phyloP scores from a whole-genome alignment of 2,113 vertebrate species.

The Antigone vipio region DNA sequence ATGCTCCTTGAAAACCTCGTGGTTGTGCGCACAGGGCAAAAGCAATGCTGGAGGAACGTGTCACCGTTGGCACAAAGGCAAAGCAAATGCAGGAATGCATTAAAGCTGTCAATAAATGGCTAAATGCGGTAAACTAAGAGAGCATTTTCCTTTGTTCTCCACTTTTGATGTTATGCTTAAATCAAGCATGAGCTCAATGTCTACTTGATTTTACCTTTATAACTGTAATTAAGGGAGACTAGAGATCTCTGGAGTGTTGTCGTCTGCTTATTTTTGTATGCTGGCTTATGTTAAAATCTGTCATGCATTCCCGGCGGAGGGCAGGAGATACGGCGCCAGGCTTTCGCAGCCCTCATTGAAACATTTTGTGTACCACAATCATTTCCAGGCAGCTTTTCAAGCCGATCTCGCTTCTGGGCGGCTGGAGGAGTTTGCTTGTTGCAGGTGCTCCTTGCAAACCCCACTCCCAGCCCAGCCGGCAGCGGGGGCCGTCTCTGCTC shows the following conservation, averaged over 20 bases:
- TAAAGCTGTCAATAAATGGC: not conserved
- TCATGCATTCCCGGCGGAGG: not conserved
- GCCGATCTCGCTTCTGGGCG: not conserved
- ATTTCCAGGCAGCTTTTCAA: not conserved
- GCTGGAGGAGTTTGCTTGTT: not conserved
- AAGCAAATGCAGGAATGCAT: not conserved
- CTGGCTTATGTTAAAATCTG: not conserved
- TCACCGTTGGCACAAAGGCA: not conserved
- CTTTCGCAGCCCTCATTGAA: not conserved
- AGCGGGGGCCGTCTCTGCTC: accelerated
- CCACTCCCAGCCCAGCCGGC: not conserved
- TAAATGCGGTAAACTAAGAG: not conserved
- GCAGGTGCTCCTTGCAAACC: not conserved
- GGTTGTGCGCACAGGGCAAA: not conserved
- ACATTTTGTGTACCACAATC: not conserved
- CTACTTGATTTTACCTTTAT: not conserved
- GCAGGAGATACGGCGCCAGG: not conserved
- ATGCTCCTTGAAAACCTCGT: accelerated
- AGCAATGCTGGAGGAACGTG: not conserved
- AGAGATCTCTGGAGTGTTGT: not conserved
- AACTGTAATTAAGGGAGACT: not conserved
- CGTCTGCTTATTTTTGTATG: not conserved
- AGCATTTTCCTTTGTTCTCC: not conserved
- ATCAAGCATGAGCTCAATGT: not conserved
- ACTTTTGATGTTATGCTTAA: not conserved